A percentile compares a stretch with the other conserved stretches of the same genome.
These are phyloP conservation scores for Dasypolia templi DNA, from an alignment of 2,888 invertebrate genomes.

Conservation along the genomic window DNA sequence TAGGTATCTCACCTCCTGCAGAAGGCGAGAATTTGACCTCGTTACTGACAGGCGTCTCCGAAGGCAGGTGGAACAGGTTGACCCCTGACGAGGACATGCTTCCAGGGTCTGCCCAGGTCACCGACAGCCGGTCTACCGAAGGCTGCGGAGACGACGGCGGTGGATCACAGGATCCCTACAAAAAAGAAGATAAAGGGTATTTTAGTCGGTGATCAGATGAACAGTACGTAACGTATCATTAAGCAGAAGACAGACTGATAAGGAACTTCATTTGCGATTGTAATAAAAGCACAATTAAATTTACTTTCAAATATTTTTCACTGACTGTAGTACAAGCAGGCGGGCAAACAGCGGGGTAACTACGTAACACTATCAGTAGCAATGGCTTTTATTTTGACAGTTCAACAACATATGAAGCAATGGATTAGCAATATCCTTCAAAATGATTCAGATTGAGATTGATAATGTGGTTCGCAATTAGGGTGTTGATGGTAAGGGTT, in stretches of 20 bases:
- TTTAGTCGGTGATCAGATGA: no score
- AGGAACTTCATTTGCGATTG: not conserved
- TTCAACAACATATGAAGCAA: no score
- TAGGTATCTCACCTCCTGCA: constrained; percentile 70
- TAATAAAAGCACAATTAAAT: no score
- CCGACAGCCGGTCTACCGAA: constrained; percentile 93
- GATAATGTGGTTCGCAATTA: no score
- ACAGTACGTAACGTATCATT: not conserved
- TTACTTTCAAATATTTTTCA: no score
- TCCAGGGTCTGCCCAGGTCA: constrained; percentile 92
- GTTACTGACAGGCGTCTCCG: constrained; percentile 81
- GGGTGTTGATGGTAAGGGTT: not conserved
- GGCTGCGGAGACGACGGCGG: constrained; percentile 92
- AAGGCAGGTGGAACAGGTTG: constrained; percentile 85
- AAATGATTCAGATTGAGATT: no score
- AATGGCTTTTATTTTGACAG: no score
- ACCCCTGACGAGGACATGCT: constrained; percentile 88
- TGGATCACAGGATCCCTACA: constrained; percentile 84
- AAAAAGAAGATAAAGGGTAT: not conserved
- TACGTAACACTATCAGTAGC: no score
- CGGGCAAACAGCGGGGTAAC: no score
- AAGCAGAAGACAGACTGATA: no score
- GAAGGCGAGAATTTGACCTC: constrained; percentile 87
- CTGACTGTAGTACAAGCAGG: no score
- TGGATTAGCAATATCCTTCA: no score